Base-by-base conservation (phyloP, 2,888 invertebrate species). In the Stramonita haemastoma region DNA sequence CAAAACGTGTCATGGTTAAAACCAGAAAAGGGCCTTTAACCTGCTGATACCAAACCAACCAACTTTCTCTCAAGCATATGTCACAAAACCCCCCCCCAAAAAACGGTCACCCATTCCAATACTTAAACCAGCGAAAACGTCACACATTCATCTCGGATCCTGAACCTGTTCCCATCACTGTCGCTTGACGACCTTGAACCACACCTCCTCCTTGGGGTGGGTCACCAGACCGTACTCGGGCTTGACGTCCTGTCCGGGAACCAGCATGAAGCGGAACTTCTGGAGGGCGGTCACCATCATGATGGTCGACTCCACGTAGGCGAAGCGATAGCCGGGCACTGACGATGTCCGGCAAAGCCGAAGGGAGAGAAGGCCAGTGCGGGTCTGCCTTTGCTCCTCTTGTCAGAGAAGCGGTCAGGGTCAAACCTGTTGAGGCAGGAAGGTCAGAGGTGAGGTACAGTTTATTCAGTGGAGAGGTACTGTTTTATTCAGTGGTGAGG, bases 261-360 rank as follows among this genome's bases (percentile, higher is more conserved):
- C 95, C 90, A 96, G 90, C 32, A 91, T 91, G 86, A 96, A 86
- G 88, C 94, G 92, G 92, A 95, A 96, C 70, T 56, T 93, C 70
- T 93, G 89, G 26, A 96, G 90, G 22, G 96, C 88, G 1, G 93
- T 92, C 6, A 94, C 93, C 32, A 96, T 60, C 83, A 93, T 91
- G 15, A 94, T 91, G 1, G 93, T 91, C 8, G 93, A 93, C 91
- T 96, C 94, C 26, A 93, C 89, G 85, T 95, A 94, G 1, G 95
- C 93, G 90, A 95, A 94, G 36, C 93, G 92, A 86, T 93, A 93
- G 4, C 95, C 26, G 95, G 95, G 90, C 95, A 95, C n/a, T 93
- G 91, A 8, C 95, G 91, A 89, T 95, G 95, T 17, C 96, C 96
- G 87, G 95, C 95, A 94, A 96, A 96, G 8, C 96, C 96, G 93